Conservation (phyloP, 2,113 vertebrate species). For the Triplophysa siluroides region DNA sequence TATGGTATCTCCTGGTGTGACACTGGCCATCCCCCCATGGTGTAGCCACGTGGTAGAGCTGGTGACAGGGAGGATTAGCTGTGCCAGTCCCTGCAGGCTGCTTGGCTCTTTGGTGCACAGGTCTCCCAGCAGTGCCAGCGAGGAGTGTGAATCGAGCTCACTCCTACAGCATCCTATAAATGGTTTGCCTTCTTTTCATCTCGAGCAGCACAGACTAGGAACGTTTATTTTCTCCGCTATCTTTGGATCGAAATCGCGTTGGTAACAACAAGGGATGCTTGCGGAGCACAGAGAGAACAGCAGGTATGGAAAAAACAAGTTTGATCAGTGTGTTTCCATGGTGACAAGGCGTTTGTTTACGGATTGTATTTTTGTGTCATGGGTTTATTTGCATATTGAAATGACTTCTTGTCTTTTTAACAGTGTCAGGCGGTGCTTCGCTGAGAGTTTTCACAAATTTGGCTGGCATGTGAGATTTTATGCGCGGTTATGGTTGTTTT, state of each 20-base stretch:
- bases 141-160: constrained; percentile 37
- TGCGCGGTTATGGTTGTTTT: background rate
- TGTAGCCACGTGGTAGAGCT: constrained; percentile 63
- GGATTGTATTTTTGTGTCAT: constrained; percentile 39
- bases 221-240: constrained; percentile 43
- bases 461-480: background rate
- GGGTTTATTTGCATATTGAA: constrained; percentile 36
- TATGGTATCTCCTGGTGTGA: constrained; percentile 56
- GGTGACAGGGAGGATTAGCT: constrained; percentile 70
- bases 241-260: constrained; percentile 7
- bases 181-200: constrained; percentile 43
- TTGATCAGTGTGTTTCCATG: constrained; percentile 64
- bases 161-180: constrained; percentile 49
- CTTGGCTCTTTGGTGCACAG: constrained; percentile 61
- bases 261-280: constrained; percentile 68
- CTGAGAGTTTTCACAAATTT: background rate
- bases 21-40: constrained; percentile 55
- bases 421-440: constrained; percentile 1
- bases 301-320: constrained; percentile 68
- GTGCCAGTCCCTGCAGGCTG: constrained; percentile 74
- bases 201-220: constrained; percentile 7
- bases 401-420: constrained; percentile 30
- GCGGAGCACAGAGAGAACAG: constrained; percentile 71
- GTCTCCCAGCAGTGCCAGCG: constrained; percentile 67
- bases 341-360: constrained; percentile 68